phyloP scores from a whole-genome alignment of 2,797 vertebrate species.

The Capromys pilorides region DNA sequence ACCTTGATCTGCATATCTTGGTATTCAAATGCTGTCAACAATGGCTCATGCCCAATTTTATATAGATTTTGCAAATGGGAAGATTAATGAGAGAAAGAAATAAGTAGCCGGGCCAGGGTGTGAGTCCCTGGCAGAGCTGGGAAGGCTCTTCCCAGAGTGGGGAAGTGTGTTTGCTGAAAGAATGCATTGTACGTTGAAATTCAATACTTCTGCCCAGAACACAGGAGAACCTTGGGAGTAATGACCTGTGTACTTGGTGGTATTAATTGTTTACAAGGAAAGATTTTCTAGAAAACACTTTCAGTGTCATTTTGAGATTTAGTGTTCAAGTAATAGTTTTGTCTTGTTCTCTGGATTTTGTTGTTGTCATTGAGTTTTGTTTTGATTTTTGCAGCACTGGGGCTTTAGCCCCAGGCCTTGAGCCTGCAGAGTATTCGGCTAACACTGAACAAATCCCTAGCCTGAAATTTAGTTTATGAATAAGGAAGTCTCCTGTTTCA shows the following conservation, averaged over 20 bases:
- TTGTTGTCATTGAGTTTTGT: not conserved
- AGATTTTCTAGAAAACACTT: not conserved
- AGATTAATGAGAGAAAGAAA: conserved; percentile 18
- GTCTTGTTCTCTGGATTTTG: not conserved
- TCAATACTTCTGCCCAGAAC: not conserved
- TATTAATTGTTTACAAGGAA: conserved; percentile 40
- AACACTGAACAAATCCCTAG: not conserved
- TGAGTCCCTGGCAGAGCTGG: conserved; percentile 36
- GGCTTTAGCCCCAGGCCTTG: not conserved
- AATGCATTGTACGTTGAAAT: conserved; percentile 29
- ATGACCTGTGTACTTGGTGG: not conserved
- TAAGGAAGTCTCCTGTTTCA: conserved; percentile 14
- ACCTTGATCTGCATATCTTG: not conserved
- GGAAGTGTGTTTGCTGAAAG: conserved; percentile 49
- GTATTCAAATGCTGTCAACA: conserved; percentile 43
- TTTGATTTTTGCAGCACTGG: not conserved
- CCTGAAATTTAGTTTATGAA: not conserved
- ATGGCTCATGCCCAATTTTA: conserved; percentile 30
- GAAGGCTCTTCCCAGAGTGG: not conserved
- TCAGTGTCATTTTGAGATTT: conserved; percentile 47
- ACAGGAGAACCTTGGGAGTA: not conserved
- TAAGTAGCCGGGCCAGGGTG: conserved; percentile 28
- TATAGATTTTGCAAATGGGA: conserved; percentile 1
- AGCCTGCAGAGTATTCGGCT: not conserved
- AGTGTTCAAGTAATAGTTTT: not conserved